These are phyloP conservation scores for Pseudopipra pipra DNA, from an alignment of 2,113 vertebrate species.

Conservation along the genomic window DNA sequence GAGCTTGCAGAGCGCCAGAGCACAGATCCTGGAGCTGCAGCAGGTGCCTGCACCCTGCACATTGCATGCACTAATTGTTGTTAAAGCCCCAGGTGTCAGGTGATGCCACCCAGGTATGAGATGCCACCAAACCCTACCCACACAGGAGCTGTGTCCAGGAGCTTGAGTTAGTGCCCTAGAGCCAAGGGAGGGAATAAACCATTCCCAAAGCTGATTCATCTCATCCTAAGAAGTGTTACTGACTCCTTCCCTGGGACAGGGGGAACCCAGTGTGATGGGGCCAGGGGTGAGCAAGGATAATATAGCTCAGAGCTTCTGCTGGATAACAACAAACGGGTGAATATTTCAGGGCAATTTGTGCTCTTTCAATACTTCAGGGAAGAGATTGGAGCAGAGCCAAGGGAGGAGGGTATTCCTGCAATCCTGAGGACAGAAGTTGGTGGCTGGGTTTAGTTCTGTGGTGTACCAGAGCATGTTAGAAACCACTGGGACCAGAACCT, in stretches of 20 bases:
- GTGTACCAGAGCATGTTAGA: neutral
- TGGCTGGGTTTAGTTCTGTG: neutral
- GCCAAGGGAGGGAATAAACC: neutral
- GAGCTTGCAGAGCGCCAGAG: neutral
- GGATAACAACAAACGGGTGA: neutral
- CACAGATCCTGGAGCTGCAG: neutral
- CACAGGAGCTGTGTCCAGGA: neutral
- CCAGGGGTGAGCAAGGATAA: neutral
- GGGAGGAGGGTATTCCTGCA: neutral
- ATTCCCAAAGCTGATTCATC: neutral
- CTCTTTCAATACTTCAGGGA: neutral
- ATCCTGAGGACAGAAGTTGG: neutral
- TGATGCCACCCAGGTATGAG: neutral
- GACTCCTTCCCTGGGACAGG: neutral
- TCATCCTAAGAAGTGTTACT: neutral
- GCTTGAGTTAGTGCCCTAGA: neutral
- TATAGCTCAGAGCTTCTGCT: neutral
- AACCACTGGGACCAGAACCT: conserved; percentile 27
- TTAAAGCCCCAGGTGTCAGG: neutral
- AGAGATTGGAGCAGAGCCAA: neutral
- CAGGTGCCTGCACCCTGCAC: neutral
- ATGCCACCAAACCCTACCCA: neutral
- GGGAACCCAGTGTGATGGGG: neutral
- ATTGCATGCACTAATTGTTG: neutral
- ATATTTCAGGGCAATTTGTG: neutral